Evolutionary conservation across 1,140 invertebrate species (phyloP), one percentile per base, ranked within the genome.

Genomic region (Leptestheria dahalacensis): DNA sequence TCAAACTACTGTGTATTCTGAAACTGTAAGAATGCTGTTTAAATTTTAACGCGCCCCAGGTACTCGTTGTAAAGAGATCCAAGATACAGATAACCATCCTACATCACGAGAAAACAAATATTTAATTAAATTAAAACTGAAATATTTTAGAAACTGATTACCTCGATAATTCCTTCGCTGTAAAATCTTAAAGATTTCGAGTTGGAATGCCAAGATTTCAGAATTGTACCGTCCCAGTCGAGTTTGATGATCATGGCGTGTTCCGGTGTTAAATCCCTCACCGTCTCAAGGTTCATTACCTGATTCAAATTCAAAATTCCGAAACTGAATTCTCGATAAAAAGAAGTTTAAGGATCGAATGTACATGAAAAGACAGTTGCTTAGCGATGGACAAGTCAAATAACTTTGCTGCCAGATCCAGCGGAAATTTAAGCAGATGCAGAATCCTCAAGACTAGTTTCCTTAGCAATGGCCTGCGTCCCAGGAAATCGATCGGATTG

Each of bases 191-290:
- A 9, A 41, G 6, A 9, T 41, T 41, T 41, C 33, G 33, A 21
- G 20, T 53, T 53, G n/a, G 71, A 72, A 64, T 80, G 79, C 54
- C 81, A 75, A 53, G 74, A 74, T 49, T 79, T 75, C 1, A 84
- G 60, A 28, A 88, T 78, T 48, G 82, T 78, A 29, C 85, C 85
- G 59, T 78, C 72, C 70, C 79, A 75, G 69, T 82, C 77, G 33
- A 83, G 59, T 69, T 81, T 75, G 6, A 87, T 48, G 48, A 85
- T 63, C 23, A 75, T 73, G 50, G 71, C 64, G 26, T 73, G 67
- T 29, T 69, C 66, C 9, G 70, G 67, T 12, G 68, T 12, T 1
- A 76, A 62, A 3, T 57, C 52, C 26, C 66, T 49, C 0, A 69
- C 26, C n/a, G 61, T 54, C 33, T 66, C 59, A 10, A 68, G 62